Base-by-base conservation (phyloP, 2,113 vertebrate genomes). In the Myrmecophaga tridactyla region DNA sequence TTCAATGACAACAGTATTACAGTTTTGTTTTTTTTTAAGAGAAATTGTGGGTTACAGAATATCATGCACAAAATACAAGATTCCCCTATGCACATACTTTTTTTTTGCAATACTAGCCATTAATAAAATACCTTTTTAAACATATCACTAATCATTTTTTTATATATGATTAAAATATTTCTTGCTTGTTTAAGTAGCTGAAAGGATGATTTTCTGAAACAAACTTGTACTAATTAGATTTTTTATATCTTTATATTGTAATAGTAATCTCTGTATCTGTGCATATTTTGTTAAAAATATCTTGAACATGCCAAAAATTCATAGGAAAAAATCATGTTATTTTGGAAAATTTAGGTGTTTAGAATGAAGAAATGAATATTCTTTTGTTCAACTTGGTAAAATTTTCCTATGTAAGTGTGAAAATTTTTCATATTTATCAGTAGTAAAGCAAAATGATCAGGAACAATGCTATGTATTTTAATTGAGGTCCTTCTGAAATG, bases 291-390 rank as follows among this genome's bases (percentile, higher is more conserved):
- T 29, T 56, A 31, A n/a, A 27, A 70, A 56, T 8, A 53, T 82
- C 80, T 39, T 62, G 21, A 84, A 84, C 6, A 41, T 72, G 17
- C 85, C 27, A 80, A 31, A 88, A 94, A 20, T 86, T 93, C 18
- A 60, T 78, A n/a, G 18, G n/a, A 80, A n/a, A 13, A 72, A 78
- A 84, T 27, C 87, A n/a, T 31, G 23, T 65, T 89, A 83, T 96
- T 39, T 76, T 89, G 60, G 14, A 90, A 85, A 91, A 81, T 70
- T 7, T 94, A 85, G 41, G 13, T 80, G 86, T 72, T 89, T 73
- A 60, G 23, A 70, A 48, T 95, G 46, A 20, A 90, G 77, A 80
- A 63, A 0, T 80, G 18, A 85, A 65, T 91, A 27, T 88, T 80
- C 12, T 94, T 86, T 86, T 83, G 76, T 25, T 84, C 29, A 89